These are phyloP conservation scores for Bombus balteatus DNA, from an alignment of 1,140 invertebrate genomes.

Conservation along the genomic window DNA sequence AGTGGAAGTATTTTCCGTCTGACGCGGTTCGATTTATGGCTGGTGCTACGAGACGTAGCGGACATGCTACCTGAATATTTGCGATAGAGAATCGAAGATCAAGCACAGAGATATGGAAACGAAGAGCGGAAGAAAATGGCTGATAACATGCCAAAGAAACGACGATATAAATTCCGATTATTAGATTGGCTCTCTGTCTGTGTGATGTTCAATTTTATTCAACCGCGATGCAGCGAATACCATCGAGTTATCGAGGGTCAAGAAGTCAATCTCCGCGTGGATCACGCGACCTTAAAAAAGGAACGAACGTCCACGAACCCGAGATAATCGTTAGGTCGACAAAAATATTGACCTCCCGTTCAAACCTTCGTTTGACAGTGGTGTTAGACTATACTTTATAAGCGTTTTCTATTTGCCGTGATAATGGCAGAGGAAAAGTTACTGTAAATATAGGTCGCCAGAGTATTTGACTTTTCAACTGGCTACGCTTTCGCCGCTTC, in stretches of 20 bases:
- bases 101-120: slow-evolving; percentile 1
- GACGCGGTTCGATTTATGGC: background rate
- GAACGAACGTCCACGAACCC: background rate
- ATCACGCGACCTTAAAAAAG: background rate
- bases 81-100: background rate
- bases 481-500: background rate
- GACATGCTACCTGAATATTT: background rate
- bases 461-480: slow-evolving; percentile 11
- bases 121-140: background rate
- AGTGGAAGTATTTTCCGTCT: background rate
- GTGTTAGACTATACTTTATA: background rate
- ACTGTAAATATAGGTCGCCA: background rate
- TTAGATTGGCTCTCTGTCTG: slow-evolving; percentile 47
- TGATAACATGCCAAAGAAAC: slow-evolving; percentile 36
- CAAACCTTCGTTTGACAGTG: background rate
- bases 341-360: background rate
- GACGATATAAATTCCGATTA: slow-evolving; percentile 57
- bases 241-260: slow-evolving; percentile 12
- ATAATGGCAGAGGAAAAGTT: background rate
- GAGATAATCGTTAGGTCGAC: background rate
- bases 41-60: background rate
- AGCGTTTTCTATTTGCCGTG: background rate
- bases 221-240: background rate
- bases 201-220: slow-evolving; percentile 30
- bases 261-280: background rate